Evolutionary conservation across 2,113 vertebrate species (phyloP), one percentile per base, ranked within the genome.

Genomic region (Clarias gariepinus): DNA sequence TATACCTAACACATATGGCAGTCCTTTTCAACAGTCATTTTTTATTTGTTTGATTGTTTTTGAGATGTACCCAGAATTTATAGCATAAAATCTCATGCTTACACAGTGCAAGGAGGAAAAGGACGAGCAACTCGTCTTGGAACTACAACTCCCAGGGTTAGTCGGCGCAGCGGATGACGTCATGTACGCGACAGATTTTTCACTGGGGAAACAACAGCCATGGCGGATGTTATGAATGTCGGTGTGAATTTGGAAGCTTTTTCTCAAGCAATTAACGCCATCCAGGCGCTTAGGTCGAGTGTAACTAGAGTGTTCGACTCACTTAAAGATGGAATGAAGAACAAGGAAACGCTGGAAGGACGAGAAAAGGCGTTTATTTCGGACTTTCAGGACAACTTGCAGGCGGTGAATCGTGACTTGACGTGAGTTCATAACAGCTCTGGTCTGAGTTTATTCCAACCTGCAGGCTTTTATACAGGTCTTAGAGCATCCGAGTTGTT

Each of bases 211-310:
- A 71, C 66, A 25, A 69, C 15, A 63, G 94, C 94, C 73, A 98
- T 99, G 98, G 97, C 97, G 95, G 98, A 99, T 10, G 94, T 93
- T 86, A 90, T 99, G 88, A 98, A 94, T 16, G 96, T 98, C 4
- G 97, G 98, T 0, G 97, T 99, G 86, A 99, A 99, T 87, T 93
- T 99, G 91, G 98, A 99, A 91, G 98, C 98, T 10, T 99, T 99
- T 53, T 95, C 97, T 19, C 98, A 98, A 89, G 98, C 98, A 6
- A 99, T 99, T 74, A 96, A 92, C 87, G 97, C 97, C 10, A 98
- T 99, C 74, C 98, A 99, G 93, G 98, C 98, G 9, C 95, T 99
- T 30, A 96, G 98, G 18, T 99, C 98, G 78, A 98, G 97, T 91
- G 98, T 99, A 74, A 99, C 96, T 58, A 93, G 98, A 66, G 98